Percentiles rank a stretch among this genome's conserved stretches.
These are phyloP conservation scores for Chondrilla cf. caribensis DNA, from an alignment of 37 sponge, comb jelly and placozoan species.

Conservation along the genomic window DNA sequence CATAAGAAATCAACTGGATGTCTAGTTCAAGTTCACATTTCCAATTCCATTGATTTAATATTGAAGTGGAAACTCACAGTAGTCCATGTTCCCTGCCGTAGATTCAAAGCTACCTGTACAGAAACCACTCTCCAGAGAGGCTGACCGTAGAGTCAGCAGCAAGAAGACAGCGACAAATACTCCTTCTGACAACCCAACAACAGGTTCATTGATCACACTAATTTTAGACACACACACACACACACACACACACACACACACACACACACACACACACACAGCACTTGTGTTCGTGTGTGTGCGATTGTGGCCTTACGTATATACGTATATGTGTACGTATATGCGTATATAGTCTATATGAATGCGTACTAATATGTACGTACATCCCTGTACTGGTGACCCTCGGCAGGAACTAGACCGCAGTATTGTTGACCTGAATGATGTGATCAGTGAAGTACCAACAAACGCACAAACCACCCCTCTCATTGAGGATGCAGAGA, in stretches of 20 bases:
- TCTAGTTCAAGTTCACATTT: too few species aligned
- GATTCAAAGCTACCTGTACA: conserved; percentile 54
- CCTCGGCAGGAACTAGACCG: conserved; percentile 21
- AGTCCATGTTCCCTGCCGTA: neutral
- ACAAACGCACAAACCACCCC: neutral
- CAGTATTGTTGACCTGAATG: conserved; percentile 66
- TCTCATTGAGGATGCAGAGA: conserved; percentile 2
- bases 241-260: too few species aligned
- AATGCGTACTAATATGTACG: conserved; percentile 4
- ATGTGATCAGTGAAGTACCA: conserved; percentile 35
- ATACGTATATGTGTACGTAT: conserved; percentile 1
- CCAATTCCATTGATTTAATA: too few species aligned
- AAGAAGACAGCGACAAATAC: conserved; percentile 31
- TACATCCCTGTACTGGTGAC: neutral
- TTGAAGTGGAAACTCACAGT: too few species aligned
- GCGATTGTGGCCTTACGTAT: neutral
- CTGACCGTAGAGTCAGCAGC: conserved; percentile 57
- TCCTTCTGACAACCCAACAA: conserved; percentile 55
- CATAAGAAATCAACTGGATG: too few species aligned
- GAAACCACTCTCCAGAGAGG: conserved; percentile 78
- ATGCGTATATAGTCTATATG: neutral
- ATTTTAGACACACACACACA: neutral
- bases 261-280: too few species aligned
- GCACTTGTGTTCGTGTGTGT: conserved; percentile 1
- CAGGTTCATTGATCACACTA: neutral